phyloP scores from a whole-genome alignment of 1,140 invertebrate genomes.

The Drosophila sp. region DNA sequence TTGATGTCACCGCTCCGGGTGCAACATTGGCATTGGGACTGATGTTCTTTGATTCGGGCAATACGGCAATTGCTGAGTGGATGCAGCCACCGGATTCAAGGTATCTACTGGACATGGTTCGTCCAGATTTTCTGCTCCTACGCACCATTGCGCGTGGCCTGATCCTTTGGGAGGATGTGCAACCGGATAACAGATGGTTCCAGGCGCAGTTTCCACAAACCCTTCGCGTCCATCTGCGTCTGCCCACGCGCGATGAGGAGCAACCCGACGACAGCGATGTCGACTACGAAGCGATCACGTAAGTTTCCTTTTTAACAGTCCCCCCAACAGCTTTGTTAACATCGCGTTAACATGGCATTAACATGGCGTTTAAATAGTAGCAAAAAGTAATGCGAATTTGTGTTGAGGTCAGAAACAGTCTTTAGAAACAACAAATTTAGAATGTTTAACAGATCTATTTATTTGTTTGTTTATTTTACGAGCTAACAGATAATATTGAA shows the following conservation, averaged over 20 bases:
- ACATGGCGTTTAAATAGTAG: no score
- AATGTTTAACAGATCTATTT: no score
- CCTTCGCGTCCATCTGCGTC: constrained; percentile 58
- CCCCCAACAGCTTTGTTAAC: neutral
- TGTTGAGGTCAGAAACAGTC: no score
- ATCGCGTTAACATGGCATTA: neutral
- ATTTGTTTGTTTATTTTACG: no score
- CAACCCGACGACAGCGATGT: constrained; percentile 86
- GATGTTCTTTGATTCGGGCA: constrained; percentile 95
- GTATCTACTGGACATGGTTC: constrained; percentile 95
- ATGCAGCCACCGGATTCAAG: constrained; percentile 95
- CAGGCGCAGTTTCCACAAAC: constrained; percentile 85
- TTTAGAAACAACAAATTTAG: no score
- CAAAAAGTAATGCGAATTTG: no score
- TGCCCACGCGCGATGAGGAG: constrained; percentile 49
- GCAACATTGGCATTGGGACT: constrained; percentile 97
- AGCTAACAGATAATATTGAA: no score
- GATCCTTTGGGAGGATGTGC: constrained; percentile 91
- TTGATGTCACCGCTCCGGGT: constrained; percentile 97
- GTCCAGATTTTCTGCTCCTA: constrained; percentile 96
- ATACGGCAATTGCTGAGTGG: constrained; percentile 96
- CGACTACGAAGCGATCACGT: constrained; percentile 98
- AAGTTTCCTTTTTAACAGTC: constrained; percentile 63
- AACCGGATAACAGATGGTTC: constrained; percentile 93
- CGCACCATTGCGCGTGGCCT: constrained; percentile 90